Base-by-base conservation (phyloP, 2,113 vertebrate species). In the Elephantulus edwardii region DNA sequence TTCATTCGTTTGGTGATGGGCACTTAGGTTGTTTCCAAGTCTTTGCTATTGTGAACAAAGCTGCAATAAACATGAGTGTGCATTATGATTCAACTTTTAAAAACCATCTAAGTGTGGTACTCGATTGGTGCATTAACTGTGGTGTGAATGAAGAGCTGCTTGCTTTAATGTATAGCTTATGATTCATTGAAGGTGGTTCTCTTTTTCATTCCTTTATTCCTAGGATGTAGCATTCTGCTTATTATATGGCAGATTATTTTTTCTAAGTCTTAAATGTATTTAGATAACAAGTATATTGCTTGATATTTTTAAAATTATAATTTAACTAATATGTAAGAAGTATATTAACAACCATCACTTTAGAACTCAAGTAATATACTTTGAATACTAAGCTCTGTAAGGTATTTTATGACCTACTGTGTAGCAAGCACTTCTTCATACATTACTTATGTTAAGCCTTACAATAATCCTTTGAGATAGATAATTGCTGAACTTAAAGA, bases 391-490 rank as follows among this genome's bases (percentile, higher is more conserved):
- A 54, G n/a, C 64, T 87, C 22, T 91, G n/a, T 86, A 70, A 70
- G 26, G 4, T 91, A 44, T 70, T 87, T 85, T 75, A 86, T 88
- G 62, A 50, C 35, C 72, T 74, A 44, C 20, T 83, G 0, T 89
- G n/a, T 95, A 64, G 72, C 62, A 82, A 82, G 19, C 38, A 71
- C 28, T 94, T 91, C 56, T 40, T 85, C 11, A 70, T 74, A 42
- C 38, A 50, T 50, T 54, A 91, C 66, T 80, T 90, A 58, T 40
- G 77, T 72, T 79, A 90, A 85, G 19, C 38, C 44, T 91, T 7
- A 89, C 35, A 71, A 7, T 3, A 66, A 19, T 38, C 33, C 24
- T 83, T 0, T 80, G 77, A 83, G 46, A 44, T 87, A 35, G 44
- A n/a, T 80, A 75, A 40, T 76, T 82, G 42, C 28, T 56, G 35